Evolutionary conservation across 2,888 invertebrate genomes (phyloP).

Genomic region (Helicoverpa assulta): DNA sequence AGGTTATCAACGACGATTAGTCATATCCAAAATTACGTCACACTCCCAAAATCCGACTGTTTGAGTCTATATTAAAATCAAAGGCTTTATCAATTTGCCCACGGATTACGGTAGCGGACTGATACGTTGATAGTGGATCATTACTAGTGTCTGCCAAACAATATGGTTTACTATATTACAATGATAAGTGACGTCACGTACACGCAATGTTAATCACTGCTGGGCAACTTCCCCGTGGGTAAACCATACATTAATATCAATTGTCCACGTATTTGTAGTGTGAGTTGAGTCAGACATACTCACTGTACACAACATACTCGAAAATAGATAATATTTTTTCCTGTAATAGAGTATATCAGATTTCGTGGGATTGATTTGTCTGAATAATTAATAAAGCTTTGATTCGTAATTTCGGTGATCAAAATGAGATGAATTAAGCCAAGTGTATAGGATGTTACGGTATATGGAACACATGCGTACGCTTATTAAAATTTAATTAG

Average conservation of each 20-base stretch:
- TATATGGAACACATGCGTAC: too few species aligned
- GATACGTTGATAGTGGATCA: slow-evolving; percentile 36
- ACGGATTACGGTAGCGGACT: slow-evolving; percentile 24
- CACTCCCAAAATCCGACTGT: slow-evolving; percentile 15
- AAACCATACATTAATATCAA: slow-evolving; percentile 7
- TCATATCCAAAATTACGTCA: slow-evolving; percentile 22
- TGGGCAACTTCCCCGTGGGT: slow-evolving; percentile 15
- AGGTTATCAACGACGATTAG: slow-evolving; percentile 19
- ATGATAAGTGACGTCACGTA: slow-evolving; percentile 57
- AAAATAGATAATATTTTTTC: neutral
- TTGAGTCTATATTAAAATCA: slow-evolving; percentile 35
- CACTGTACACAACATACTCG: neutral
- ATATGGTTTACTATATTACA: slow-evolving; percentile 51
- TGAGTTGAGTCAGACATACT: slow-evolving; percentile 6
- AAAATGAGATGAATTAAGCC: too few species aligned
- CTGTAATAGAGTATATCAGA: neutral
- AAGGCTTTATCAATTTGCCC: slow-evolving; percentile 33
- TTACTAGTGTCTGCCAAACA: slow-evolving; percentile 45
- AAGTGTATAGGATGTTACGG: too few species aligned
- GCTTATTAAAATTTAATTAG: too few species aligned
- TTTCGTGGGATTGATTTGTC: too few species aligned
- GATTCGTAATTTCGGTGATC: too few species aligned
- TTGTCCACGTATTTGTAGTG: slow-evolving; percentile 24
- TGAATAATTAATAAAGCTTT: too few species aligned
- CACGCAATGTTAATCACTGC: slow-evolving; percentile 52